These are phyloP conservation scores for Ctenicera cuprea DNA, from an alignment of 2,888 invertebrate genomes.

Conservation along the genomic window DNA sequence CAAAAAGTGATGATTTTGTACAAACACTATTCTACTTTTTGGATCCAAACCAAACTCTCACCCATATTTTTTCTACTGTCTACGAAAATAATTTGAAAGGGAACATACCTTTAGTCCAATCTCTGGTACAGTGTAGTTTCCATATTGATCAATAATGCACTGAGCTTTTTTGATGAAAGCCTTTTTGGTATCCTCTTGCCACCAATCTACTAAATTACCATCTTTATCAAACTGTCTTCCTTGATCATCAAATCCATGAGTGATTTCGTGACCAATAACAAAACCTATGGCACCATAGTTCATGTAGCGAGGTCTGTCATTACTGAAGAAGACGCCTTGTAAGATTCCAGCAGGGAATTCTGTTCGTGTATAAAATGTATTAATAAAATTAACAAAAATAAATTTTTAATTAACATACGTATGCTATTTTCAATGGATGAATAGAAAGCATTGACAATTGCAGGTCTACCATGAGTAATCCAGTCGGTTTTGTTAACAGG, in stretches of 20 bases:
- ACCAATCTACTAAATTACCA: conserved; percentile 95
- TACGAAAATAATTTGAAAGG: background rate
- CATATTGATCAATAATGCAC: conserved; percentile 95
- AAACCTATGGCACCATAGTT: conserved; percentile 95
- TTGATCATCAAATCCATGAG: conserved; percentile 92
- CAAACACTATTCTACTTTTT: background rate
- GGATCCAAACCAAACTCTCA: background rate
- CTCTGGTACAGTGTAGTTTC: conserved; percentile 89
- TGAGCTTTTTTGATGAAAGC: conserved; percentile 89
- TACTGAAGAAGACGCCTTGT: conserved; percentile 93
- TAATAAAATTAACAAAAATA: background rate
- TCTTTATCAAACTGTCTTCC: conserved; percentile 94
- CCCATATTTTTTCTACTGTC: background rate
- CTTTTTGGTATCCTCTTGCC: conserved; percentile 88
- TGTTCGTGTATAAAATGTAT: conserved; percentile 67
- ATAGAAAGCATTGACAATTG: conserved; percentile 91
- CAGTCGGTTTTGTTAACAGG: conserved; percentile 91
- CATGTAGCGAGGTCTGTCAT: conserved; percentile 92
- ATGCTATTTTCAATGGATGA: conserved; percentile 91
- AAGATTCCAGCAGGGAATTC: conserved; percentile 96
- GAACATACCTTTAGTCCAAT: conserved; percentile 82
- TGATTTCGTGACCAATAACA: conserved; percentile 94
- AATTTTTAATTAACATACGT: conserved; percentile 77
- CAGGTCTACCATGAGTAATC: conserved; percentile 89
- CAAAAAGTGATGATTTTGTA: no score